A percentile compares a stretch with the other conserved stretches of the same genome.
Conservation (phyloP, 2,888 invertebrate genomes). For the Agrotis clavis region DNA sequence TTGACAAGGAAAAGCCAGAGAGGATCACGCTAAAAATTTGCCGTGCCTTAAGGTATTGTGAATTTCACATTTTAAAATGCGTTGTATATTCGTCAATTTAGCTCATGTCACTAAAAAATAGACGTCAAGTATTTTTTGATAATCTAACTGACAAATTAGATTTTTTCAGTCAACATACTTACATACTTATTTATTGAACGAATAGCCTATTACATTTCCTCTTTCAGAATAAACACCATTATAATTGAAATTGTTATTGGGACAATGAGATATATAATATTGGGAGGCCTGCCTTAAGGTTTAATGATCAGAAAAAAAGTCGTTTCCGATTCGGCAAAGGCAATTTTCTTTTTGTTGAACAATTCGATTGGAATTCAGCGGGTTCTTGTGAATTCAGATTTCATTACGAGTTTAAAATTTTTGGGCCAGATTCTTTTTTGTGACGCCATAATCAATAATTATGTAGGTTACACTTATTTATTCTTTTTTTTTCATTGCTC, state of each 20-base stretch:
- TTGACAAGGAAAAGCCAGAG: too few species aligned
- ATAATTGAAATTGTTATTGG: slow-evolving; percentile 66
- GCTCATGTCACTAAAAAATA: too few species aligned
- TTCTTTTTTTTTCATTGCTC: not conserved
- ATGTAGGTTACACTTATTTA: not conserved
- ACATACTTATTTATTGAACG: too few species aligned
- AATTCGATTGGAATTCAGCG: slow-evolving; percentile 55
- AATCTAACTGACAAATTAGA: too few species aligned
- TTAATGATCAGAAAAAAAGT: slow-evolving; percentile 61
- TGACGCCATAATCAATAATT: not conserved
- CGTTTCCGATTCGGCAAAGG: slow-evolving; percentile 44
- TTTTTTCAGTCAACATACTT: too few species aligned
- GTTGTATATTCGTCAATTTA: too few species aligned
- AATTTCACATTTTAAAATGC: too few species aligned
- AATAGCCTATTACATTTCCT: slow-evolving; percentile 53
- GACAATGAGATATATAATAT: slow-evolving; percentile 58
- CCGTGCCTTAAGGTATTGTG: too few species aligned
- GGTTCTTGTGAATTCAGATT: slow-evolving; percentile 47
- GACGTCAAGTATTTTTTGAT: too few species aligned
- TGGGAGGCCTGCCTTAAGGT: slow-evolving; percentile 35
- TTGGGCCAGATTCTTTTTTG: slow-evolving; percentile 25
- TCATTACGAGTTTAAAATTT: slow-evolving; percentile 32
- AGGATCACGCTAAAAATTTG: too few species aligned
- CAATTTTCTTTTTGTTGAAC: slow-evolving; percentile 60
- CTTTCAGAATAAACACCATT: slow-evolving; percentile 51